Evolutionary conservation across 2,797 vertebrate species (phyloP).

Genomic region (Lepilemur septentrionalis): DNA sequence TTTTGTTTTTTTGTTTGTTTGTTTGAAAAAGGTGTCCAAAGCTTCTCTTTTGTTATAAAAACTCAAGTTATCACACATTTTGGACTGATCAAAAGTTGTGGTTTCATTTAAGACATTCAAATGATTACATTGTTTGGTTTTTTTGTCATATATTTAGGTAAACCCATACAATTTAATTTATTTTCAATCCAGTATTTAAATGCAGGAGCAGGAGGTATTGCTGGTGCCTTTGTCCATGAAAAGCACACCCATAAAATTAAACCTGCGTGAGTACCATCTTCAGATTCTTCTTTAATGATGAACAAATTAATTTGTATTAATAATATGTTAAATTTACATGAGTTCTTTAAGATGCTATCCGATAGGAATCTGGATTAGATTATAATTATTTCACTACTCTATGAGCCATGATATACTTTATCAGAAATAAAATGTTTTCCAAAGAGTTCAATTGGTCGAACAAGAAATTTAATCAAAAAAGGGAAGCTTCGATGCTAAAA

Average conservation of each 20-base stretch:
- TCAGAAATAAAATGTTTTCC: constrained; percentile 37
- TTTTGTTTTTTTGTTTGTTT: not conserved
- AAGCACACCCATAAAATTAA: constrained; percentile 88
- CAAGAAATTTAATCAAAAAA: constrained; percentile 57
- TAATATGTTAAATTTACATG: constrained; percentile 20
- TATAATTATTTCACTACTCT: constrained; percentile 43
- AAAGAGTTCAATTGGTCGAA: constrained; percentile 43
- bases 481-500: constrained; percentile 61
- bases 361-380: constrained; percentile 23
- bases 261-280: constrained; percentile 89
- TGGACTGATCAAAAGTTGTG: not conserved
- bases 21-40: not conserved
- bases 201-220: constrained; percentile 93
- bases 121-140: not conserved
- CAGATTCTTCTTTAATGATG: not conserved
- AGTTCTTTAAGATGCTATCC: not conserved
- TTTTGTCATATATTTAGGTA: not conserved
- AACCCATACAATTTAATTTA: not conserved
- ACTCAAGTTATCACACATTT: not conserved
- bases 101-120: not conserved
- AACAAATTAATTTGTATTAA: constrained; percentile 9
- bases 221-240: constrained; percentile 92
- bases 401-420: not conserved
- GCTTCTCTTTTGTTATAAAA: not conserved
- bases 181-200: constrained; percentile 92